A percentile compares a stretch with the other conserved stretches of the same genome.
phyloP scores from a whole-genome alignment of 2,113 vertebrate genomes.

The Osmerus eperlanus region DNA sequence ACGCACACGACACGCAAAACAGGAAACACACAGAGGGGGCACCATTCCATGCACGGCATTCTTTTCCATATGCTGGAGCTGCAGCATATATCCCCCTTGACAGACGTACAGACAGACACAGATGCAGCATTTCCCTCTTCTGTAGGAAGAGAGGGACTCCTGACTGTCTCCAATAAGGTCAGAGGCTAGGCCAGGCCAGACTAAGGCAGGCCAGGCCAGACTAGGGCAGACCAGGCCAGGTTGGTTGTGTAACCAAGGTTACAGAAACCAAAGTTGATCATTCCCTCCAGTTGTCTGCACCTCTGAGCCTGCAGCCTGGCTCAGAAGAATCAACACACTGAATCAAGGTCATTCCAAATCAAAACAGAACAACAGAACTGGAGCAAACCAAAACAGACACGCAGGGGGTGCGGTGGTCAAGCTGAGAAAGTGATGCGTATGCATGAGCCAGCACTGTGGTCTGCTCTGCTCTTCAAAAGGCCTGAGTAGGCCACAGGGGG shows the following conservation, averaged over 20 bases:
- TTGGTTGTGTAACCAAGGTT: constrained; percentile 9
- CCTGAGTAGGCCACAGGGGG: too few species aligned
- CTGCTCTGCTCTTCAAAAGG: not conserved
- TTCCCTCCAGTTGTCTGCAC: not conserved
- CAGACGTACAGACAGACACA: constrained; percentile 15
- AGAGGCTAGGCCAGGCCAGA: constrained; percentile 3
- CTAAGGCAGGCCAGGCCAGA: not conserved
- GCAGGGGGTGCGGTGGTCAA: not conserved
- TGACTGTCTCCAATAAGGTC: not conserved
- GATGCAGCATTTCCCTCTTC: constrained; percentile 14
- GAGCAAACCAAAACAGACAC: not conserved
- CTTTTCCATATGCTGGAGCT: constrained; percentile 50
- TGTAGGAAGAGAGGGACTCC: not conserved
- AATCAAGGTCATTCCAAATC: constrained; percentile 19
- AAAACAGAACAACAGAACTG: constrained; percentile 3
- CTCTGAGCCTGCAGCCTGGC: not conserved
- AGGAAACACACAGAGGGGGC: not conserved
- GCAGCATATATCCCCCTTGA: constrained; percentile 37
- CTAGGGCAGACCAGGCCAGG: not conserved
- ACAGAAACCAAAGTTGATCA: too few species aligned
- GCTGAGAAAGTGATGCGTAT: constrained; percentile 28
- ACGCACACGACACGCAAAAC: constrained; percentile 16
- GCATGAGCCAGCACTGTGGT: constrained; percentile 4
- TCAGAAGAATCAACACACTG: constrained; percentile 4
- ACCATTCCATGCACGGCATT: constrained; percentile 65